Percentiles rank a stretch among this genome's conserved stretches.
Evolutionary conservation across 2,113 vertebrate genomes (phyloP).

Genomic region (Aphyosemion australe): DNA sequence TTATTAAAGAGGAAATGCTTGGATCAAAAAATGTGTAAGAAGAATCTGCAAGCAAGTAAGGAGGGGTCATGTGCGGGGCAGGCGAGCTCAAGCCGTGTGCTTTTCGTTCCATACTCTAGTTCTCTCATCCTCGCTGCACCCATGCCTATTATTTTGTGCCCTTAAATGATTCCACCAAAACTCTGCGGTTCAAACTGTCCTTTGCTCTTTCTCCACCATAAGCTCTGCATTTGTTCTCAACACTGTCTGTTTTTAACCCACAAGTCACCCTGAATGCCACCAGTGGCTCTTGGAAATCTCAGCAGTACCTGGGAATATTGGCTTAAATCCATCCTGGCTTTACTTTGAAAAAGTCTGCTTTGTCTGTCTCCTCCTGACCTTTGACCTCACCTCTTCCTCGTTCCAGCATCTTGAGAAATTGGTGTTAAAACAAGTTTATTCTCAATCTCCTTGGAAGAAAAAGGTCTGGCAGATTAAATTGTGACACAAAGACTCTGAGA

Average conservation of each 20-base stretch:
- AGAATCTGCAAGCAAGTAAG: constrained; percentile 39
- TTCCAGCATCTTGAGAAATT: constrained; percentile 25
- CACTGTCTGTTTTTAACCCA: constrained; percentile 26
- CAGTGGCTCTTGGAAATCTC: constrained; percentile 24
- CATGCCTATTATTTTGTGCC: constrained; percentile 20
- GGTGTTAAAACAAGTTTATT: constrained; percentile 14
- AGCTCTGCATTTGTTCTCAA: constrained; percentile 22
- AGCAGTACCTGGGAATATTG: constrained; percentile 23
- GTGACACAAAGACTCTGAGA: constrained; percentile 10
- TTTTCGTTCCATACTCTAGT: constrained; percentile 38
- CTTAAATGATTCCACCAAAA: constrained; percentile 28
- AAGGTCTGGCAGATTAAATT: too few relatives aligned
- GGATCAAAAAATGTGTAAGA: constrained; percentile 43
- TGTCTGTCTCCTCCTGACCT: constrained; percentile 18
- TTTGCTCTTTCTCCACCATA: constrained; percentile 17
- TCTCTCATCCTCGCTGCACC: constrained; percentile 5
- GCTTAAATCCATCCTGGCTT: constrained; percentile 10
- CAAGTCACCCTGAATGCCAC: constrained; percentile 18
- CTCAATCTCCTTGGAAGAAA: constrained; percentile 29
- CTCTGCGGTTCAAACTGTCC: constrained; percentile 12
- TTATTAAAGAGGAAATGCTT: constrained; percentile 39
- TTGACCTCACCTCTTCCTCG: constrained; percentile 26
- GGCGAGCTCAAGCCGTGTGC: constrained; percentile 35
- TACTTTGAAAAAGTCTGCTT: constrained; percentile 5
- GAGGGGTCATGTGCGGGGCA: constrained; percentile 54